A percentile compares a stretch with the other conserved stretches of the same genome.
These are phyloP conservation scores for Sphinx pinastri DNA, from an alignment of 2,888 invertebrate species.

Conservation along the genomic window DNA sequence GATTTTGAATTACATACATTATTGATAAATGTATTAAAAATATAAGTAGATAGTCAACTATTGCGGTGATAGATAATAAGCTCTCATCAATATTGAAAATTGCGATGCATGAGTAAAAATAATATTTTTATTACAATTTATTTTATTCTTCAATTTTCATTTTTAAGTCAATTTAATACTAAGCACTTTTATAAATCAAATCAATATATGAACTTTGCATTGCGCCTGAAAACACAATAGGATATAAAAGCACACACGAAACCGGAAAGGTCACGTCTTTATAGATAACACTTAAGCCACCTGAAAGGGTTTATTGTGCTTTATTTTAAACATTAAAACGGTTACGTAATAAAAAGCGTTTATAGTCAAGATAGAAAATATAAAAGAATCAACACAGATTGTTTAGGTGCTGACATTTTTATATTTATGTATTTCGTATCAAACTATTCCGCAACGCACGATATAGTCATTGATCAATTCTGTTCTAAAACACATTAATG, in stretches of 20 bases:
- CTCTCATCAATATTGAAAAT: background rate
- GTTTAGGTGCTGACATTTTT: background rate
- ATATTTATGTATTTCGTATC: too few species aligned
- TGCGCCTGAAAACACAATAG: background rate
- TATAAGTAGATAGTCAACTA: too few species aligned
- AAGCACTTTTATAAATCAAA: background rate
- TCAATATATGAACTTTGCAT: too few species aligned
- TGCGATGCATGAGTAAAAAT: background rate
- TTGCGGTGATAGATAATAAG: background rate
- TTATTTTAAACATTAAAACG: constrained; percentile 2
- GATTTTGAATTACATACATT: too few species aligned
- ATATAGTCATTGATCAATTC: too few species aligned
- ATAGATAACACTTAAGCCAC: background rate
- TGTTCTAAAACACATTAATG: too few species aligned
- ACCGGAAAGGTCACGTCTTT: background rate
- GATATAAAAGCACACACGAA: background rate
- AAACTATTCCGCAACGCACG: too few species aligned
- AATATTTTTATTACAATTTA: background rate
- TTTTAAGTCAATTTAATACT: too few species aligned
- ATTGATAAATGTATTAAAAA: too few species aligned
- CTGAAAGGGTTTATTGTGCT: constrained; percentile 19
- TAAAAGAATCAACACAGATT: background rate
- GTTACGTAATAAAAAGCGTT: background rate
- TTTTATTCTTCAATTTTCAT: too few species aligned
- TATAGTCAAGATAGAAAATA: background rate